Conservation (phyloP, 2,113 vertebrate species). For the Brienomyrus longianalis region DNA sequence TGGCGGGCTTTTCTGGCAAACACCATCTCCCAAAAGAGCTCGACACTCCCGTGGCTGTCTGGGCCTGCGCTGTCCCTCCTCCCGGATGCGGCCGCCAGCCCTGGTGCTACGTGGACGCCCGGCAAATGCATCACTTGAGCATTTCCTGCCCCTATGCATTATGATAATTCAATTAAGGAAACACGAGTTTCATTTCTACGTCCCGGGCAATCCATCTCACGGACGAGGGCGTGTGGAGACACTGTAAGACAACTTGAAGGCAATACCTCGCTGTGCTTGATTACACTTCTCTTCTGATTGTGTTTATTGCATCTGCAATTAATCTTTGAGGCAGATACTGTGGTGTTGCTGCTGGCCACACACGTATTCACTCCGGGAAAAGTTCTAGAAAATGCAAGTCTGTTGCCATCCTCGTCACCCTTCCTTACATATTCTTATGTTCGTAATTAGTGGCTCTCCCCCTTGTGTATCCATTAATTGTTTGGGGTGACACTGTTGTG, state of each 20-base stretch:
- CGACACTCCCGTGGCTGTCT: background rate
- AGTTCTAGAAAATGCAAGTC: background rate
- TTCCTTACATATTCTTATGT: background rate
- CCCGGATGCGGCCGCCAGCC: background rate
- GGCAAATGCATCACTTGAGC: background rate
- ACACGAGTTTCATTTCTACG: conserved; percentile 2
- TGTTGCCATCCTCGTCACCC: no score
- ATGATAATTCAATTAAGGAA: conserved; percentile 13
- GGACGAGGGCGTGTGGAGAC: background rate
- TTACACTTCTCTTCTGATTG: conserved; percentile 11
- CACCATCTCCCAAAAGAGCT: no score
- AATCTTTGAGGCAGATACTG: conserved; percentile 3
- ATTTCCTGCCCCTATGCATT: background rate
- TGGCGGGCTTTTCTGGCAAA: background rate
- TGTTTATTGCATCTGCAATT: conserved; percentile 9
- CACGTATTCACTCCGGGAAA: background rate
- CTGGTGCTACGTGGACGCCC: background rate
- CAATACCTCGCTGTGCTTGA: background rate
- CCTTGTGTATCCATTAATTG: background rate
- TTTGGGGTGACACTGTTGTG: background rate
- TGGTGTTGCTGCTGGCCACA: background rate
- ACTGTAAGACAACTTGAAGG: conserved; percentile 7
- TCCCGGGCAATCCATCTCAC: conserved; percentile 4
- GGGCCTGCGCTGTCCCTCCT: background rate
- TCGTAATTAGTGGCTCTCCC: background rate